These are phyloP conservation scores for Ectemnius lituratus DNA, from an alignment of 2,888 invertebrate species.

Conservation along the genomic window DNA sequence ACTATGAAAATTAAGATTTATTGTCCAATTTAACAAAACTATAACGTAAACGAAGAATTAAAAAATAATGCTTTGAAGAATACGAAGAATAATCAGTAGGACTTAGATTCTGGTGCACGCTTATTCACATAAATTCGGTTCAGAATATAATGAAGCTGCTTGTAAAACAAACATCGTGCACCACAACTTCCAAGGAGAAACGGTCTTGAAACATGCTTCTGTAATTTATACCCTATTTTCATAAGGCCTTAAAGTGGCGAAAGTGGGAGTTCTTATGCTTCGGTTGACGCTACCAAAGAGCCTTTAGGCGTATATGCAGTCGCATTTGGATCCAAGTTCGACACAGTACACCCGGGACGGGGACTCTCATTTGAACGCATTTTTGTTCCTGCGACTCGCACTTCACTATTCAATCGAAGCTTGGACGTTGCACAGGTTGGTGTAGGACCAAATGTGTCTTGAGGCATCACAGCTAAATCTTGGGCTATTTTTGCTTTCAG, in stretches of 20 bases:
- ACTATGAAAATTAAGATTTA: constrained; percentile 29
- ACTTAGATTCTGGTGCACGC: constrained; percentile 8
- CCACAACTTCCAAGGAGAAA: constrained; percentile 53
- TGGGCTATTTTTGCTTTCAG: constrained; percentile 95
- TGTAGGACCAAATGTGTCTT: constrained; percentile 82
- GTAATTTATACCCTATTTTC: constrained; percentile 58
- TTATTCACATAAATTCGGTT: constrained; percentile 5
- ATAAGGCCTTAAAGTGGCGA: constrained; percentile 45
- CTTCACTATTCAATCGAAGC: constrained; percentile 79
- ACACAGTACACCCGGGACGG: constrained; percentile 77
- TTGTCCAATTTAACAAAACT: constrained; percentile 23
- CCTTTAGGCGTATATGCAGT: constrained; percentile 93
- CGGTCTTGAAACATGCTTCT: constrained; percentile 62
- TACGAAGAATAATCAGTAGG: constrained; percentile 3
- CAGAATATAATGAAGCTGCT: constrained; percentile 3
- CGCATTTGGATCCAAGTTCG: constrained; percentile 92
- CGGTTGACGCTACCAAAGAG: constrained; percentile 81
- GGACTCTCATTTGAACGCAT: constrained; percentile 74
- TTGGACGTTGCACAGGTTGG: constrained; percentile 81
- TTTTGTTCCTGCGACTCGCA: constrained; percentile 71
- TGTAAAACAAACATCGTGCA: constrained; percentile 22
- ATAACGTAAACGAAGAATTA: constrained; percentile 26
- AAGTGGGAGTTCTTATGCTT: constrained; percentile 77
- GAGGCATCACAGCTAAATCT: constrained; percentile 94
- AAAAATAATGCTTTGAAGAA: constrained; percentile 9